Evolutionary conservation across 2,113 vertebrate genomes (phyloP), one percentile per base, ranked within the genome.

Genomic region (Leptobrachium leishanense): DNA sequence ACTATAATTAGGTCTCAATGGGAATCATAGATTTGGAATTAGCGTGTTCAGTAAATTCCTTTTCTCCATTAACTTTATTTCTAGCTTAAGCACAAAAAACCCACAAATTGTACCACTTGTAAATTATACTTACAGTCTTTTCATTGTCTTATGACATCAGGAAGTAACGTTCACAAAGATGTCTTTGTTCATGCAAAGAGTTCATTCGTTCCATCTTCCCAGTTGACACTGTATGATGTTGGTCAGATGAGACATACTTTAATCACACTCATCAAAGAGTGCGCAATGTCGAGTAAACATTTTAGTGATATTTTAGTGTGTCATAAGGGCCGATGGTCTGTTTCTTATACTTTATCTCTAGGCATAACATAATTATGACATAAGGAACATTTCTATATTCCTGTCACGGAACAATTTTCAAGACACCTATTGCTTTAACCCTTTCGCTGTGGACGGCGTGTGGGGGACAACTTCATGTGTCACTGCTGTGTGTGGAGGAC

Each of bases 191-290:
- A 12, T 62, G 6, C 13, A 12, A 42, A 43, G 12, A 43, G 40
- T 43, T 62, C 12, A 59, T 54, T n/a, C 5, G 71, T 13, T 71
- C 9, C 20, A 71, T 31, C 63, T 65, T 65, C 41, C 6, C 20
- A 41, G 31, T 59, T 2, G 64, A 41, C 9, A 9, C 20, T 40
- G 40, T 66, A 40, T 66, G 64, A 66, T 39, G 64, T 66, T 66
- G 31, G 64, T 66, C 64, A 66, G 64, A 71, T 71, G 20, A 71
- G n/a, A 71, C 3, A 3, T 68, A 13, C 43, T 44, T 44, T 43
- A 59, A 68, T 68, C 66, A 68, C 43, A 59, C 31, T 68, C 31
- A 44, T 53, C 68, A 69, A 46, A 69, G 20, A 13, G 7, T 68
- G 7, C 31, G 12, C 10, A 68, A 68, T 43, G 43, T 39, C 31